Percentiles rank a stretch among this genome's conserved stretches.
phyloP scores from a whole-genome alignment of 2,888 invertebrate species.

The Tanaodytes sp. region DNA sequence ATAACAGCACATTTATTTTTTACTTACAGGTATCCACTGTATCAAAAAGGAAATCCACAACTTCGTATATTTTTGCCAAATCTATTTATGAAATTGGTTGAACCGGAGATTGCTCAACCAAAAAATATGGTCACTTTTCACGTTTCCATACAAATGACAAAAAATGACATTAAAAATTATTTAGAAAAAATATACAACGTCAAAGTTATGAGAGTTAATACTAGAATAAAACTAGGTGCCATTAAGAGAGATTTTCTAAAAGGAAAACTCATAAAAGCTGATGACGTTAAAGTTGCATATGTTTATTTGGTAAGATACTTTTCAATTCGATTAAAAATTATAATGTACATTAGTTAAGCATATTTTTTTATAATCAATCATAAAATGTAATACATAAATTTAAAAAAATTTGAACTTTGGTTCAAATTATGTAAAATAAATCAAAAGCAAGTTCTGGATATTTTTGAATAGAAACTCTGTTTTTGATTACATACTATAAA shows the following conservation, averaged over 20 bases:
- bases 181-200: constrained; percentile 95
- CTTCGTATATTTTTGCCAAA: constrained; percentile 93
- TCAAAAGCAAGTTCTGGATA: too few relatives aligned
- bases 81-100: constrained; percentile 96
- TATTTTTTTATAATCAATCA: background rate
- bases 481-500: too few relatives aligned
- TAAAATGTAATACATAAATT: too few relatives aligned
- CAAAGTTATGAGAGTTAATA: constrained; percentile 84
- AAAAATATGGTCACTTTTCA: constrained; percentile 89
- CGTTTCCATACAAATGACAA: constrained; percentile 96
- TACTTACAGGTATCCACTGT: constrained; percentile 89
- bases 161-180: constrained; percentile 91
- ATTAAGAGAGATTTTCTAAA: background rate
- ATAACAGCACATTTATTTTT: too few relatives aligned
- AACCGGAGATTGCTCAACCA: constrained; percentile 79
- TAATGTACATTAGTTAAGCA: constrained; percentile 7
- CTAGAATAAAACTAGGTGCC: constrained; percentile 80
- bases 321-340: constrained; percentile 7
- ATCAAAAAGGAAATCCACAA: constrained; percentile 95
- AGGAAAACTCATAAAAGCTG: constrained; percentile 78
- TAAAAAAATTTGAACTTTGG: too few relatives aligned
- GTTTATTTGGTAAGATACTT: constrained; percentile 79
- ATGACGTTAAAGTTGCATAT: constrained; percentile 87
- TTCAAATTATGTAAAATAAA: too few relatives aligned
- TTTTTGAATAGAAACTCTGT: too few relatives aligned